Evolutionary conservation across 2,888 invertebrate species (phyloP), one percentile per base, ranked within the genome.

Genomic region (Lottia gigantea): DNA sequence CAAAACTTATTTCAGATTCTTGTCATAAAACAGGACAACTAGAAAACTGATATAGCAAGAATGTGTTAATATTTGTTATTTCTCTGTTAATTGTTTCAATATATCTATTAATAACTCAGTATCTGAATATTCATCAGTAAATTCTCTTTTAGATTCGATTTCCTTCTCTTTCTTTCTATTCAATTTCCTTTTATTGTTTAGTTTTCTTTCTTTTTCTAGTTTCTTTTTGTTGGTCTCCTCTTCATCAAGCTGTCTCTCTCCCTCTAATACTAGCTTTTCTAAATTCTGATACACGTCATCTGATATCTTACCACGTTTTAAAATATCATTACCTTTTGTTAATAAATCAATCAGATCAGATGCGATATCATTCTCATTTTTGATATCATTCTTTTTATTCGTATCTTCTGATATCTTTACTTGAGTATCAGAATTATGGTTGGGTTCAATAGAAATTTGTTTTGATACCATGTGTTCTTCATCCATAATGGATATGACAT

Each of bases 381-480:
- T 55, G 23, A 19, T 55, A 12, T 55, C 55, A 23, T 55, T 55
- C 23, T 23, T 40, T 8, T 6, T 55, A 12, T 55, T 23, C 55
- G 11, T 23, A 23, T 55, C n/a, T 19, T 49, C 19, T 23, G 55
- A 55, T 55, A 23, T 55, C 11, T 40, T 40, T 40, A 40, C 40
- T 6, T 40, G 40, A 40, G 6, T 6, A 40, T 40, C 23, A 55
- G 55, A 14, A 2, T 19, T 55, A 23, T 8, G 23, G 19, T 55
- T 19, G 55, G 77, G 64, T 62, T 80, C 80, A 4, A 82, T 70
- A 15, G 66, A 65, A 0, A 81, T 68, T 23, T 71, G 47, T 62
- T 71, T 72, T 7, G 81, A 76, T 15, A 64, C 40, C 26, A 73
- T 67, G 14, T 73, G 68, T 67, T 83, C 83, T 31, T 68, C 40